Evolutionary conservation across 1,140 invertebrate genomes (phyloP), one percentile per base, ranked within the genome.

Genomic region (Drosophila nigrodunni): DNA sequence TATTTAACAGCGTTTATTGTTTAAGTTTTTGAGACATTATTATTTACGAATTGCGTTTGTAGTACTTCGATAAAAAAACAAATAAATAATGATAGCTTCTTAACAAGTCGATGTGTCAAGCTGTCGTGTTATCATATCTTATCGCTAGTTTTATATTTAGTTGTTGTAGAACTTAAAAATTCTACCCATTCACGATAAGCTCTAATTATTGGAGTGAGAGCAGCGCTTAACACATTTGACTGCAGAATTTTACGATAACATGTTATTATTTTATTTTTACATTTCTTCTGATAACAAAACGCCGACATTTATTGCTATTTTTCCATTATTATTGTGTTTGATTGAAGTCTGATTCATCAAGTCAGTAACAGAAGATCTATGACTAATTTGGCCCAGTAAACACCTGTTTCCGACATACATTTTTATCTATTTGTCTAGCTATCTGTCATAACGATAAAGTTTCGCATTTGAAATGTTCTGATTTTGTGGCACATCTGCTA

Each of bases 401-500:
- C 60, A 66, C 35, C 60, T 55, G 67, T 30, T 21, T 10, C 11
- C n/a, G 49, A 35, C n/a, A 60, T 13, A 13, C 52, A 59, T 43
- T 49, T 65, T 66, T 67, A 73, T 73, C 54, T 67, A 49, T 37
- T 46, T 52, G 50, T 52, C 50, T 52, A 52, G 6, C 18, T 44
- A 47, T 47, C 43, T 25, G 21, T 47, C 30, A 46, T 54, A 55
- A 9, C 21, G 50, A 62, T 62, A 67, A 61, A 57, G 49, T 68
- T 46, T 30, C 64, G 44, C 43, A 61, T 59, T 55, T 55, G 43
- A 72, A 65, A 49, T 59, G 47, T 46, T 47, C 8, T 47, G 69
- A 74, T 67, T 55, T 52, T 68, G 43, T 39, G 35, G 52, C 75
- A 74, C 75, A 77, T 77, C 75, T 74, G 71, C 25, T 30, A 30